Percentiles rank a stretch among this genome's conserved stretches.
Conservation (phyloP, 2,888 invertebrate genomes). For the Eilema depressum region DNA sequence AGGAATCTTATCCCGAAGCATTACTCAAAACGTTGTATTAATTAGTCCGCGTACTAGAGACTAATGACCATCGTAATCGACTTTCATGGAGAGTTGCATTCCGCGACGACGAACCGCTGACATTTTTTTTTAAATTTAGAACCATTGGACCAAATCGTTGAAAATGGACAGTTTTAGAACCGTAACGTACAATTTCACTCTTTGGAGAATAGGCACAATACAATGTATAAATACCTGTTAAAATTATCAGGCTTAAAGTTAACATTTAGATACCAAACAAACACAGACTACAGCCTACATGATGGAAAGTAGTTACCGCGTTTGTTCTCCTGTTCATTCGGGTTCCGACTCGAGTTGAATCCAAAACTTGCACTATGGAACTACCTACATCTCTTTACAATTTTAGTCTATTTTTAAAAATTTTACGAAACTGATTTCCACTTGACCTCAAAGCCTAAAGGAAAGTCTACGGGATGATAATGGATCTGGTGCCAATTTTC, state of each 20-base stretch:
- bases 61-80: conserved; percentile 78
- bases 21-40: conserved; percentile 84
- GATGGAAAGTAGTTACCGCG: no score
- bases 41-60: conserved; percentile 76
- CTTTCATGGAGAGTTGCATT: conserved; percentile 69
- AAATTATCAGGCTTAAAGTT: background rate
- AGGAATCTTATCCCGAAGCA: conserved; percentile 75
- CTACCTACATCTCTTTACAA: no score
- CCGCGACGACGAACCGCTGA: conserved; percentile 23
- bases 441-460: no score
- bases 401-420: no score
- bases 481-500: no score
- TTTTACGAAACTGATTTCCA: no score
- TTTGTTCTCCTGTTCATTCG: no score
- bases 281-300: no score
- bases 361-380: no score
- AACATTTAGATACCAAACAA: background rate
- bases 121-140: conserved; percentile 3
- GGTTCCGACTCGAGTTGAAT: no score
- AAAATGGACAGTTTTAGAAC: background rate
- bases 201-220: background rate
- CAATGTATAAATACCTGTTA: background rate
- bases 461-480: no score
- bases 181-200: background rate
- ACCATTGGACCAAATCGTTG: background rate